Evolutionary conservation across 1,140 invertebrate genomes (phyloP).

Genomic region (Scaptodrosophila lebanonensis): DNA sequence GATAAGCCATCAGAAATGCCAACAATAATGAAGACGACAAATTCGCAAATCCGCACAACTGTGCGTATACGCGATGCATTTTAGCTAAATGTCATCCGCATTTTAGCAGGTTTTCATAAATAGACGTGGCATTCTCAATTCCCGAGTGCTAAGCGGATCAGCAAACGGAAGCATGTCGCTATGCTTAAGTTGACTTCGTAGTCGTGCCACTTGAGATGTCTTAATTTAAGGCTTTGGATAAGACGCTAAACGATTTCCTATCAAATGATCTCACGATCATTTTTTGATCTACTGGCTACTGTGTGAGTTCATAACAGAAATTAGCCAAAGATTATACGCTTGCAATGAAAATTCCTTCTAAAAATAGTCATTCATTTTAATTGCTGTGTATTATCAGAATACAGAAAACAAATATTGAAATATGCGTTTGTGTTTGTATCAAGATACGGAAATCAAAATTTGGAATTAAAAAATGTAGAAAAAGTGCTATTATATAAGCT

Average conservation of each 20-base stretch:
- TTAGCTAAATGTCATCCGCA: constrained; percentile 22
- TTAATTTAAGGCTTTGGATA: constrained; percentile 48
- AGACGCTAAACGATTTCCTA: constrained; percentile 45
- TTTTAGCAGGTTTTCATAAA: constrained; percentile 11
- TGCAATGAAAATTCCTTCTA: constrained; percentile 14
- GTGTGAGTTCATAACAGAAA: constrained; percentile 58
- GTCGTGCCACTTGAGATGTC: constrained; percentile 37
- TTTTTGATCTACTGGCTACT: constrained; percentile 28
- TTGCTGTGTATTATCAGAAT: no score
- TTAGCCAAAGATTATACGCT: constrained; percentile 39
- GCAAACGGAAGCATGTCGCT: constrained; percentile 56
- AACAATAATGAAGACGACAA: constrained; percentile 3
- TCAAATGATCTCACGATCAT: constrained; percentile 45
- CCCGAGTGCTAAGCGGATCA: constrained; percentile 42
- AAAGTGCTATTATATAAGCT: constrained; percentile 45
- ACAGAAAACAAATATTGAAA: constrained; percentile 37
- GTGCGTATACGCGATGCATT: constrained; percentile 25
- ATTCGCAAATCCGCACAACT: constrained; percentile 2
- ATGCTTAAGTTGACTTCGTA: constrained; percentile 6
- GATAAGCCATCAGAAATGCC: constrained; percentile 7
- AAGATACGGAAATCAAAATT: constrained; percentile 50
- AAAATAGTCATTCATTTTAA: constrained; percentile 49
- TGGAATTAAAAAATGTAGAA: constrained; percentile 23
- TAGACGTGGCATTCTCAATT: constrained; percentile 8
- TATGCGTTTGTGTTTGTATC: neutral